These are phyloP conservation scores for Drosophila glabriapex DNA, from an alignment of 2,888 invertebrate species.

Conservation along the genomic window DNA sequence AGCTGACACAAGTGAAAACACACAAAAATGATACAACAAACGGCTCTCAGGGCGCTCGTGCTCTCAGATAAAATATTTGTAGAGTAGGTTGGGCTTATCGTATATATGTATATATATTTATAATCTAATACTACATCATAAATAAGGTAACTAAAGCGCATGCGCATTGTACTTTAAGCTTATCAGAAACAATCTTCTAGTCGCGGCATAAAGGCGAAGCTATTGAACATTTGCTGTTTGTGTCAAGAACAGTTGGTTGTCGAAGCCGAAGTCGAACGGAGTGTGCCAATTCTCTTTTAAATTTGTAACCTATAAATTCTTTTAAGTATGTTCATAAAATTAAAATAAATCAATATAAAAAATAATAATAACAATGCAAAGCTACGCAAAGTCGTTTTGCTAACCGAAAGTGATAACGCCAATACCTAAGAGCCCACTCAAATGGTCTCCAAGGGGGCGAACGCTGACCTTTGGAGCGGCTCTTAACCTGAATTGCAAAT, in stretches of 20 bases:
- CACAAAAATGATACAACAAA: constrained; percentile 8
- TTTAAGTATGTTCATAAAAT: constrained; percentile 43
- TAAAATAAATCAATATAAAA: background rate
- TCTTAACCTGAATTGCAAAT: constrained; percentile 40
- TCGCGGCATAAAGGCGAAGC: constrained; percentile 36
- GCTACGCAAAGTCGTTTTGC: background rate
- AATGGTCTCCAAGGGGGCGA: constrained; percentile 7
- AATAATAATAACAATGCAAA: constrained; percentile 14
- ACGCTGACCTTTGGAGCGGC: constrained; percentile 66
- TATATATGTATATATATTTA: constrained; percentile 9
- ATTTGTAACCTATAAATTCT: constrained; percentile 26
- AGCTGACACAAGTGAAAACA: constrained; percentile 46
- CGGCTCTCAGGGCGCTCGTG: constrained; percentile 19
- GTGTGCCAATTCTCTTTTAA: constrained; percentile 30
- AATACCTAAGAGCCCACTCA: background rate
- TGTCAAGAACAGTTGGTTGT: constrained; percentile 42
- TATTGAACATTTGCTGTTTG: constrained; percentile 21
- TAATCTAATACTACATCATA: constrained; percentile 5
- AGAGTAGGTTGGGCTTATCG: constrained; percentile 20
- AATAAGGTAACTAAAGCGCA: constrained; percentile 34
- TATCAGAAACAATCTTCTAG: constrained; percentile 68
- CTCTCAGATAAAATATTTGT: constrained; percentile 40
- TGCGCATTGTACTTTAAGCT: constrained; percentile 44
- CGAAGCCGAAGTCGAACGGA: constrained; percentile 50
- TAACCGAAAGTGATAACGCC: background rate